phyloP scores from a whole-genome alignment of 2,888 invertebrate genomes.

The Tetragonula carbonaria region DNA sequence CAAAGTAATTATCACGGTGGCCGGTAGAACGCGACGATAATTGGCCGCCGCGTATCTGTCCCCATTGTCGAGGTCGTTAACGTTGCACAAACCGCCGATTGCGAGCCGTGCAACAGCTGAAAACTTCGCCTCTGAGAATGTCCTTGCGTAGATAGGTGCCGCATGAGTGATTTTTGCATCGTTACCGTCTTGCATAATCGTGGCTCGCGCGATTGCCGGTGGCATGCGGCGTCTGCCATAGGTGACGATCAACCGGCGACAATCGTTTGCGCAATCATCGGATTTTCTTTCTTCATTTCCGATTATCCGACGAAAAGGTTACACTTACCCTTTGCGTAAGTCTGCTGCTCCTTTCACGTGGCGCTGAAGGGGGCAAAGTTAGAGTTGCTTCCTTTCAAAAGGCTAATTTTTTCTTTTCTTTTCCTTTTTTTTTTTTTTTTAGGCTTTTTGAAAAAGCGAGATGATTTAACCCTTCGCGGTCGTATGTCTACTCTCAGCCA shows the following conservation, averaged over 20 bases:
- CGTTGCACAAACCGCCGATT: constrained; percentile 58
- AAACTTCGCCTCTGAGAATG: constrained; percentile 60
- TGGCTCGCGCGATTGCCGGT: constrained; percentile 51
- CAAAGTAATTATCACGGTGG: constrained; percentile 43
- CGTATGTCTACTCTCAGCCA: too few relatives aligned
- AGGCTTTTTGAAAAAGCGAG: too few relatives aligned
- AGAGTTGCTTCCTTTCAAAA: too few relatives aligned
- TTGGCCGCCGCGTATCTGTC: constrained; percentile 61
- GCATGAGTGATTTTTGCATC: constrained; percentile 72
- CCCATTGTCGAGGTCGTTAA: constrained; percentile 70
- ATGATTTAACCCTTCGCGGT: too few relatives aligned
- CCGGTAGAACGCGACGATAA: constrained; percentile 25
- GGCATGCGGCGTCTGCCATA: constrained; percentile 13
- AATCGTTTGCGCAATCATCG: constrained; percentile 65
- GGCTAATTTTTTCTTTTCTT: too few relatives aligned
- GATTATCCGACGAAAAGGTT: constrained; percentile 62
- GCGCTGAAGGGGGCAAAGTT: neutral
- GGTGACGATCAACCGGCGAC: constrained; percentile 65
- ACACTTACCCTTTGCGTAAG: constrained; percentile 36
- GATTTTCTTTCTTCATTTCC: constrained; percentile 54
- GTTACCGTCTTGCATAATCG: constrained; percentile 64
- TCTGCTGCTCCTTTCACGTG: constrained; percentile 26
- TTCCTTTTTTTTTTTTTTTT: too few relatives aligned
- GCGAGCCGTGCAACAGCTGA: constrained; percentile 51
- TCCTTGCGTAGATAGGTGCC: constrained; percentile 69